A percentile compares a stretch with the other conserved stretches of the same genome.
phyloP scores from a whole-genome alignment of 92 coral and sea anemone genomes.

The Epizoanthus scotinus region DNA sequence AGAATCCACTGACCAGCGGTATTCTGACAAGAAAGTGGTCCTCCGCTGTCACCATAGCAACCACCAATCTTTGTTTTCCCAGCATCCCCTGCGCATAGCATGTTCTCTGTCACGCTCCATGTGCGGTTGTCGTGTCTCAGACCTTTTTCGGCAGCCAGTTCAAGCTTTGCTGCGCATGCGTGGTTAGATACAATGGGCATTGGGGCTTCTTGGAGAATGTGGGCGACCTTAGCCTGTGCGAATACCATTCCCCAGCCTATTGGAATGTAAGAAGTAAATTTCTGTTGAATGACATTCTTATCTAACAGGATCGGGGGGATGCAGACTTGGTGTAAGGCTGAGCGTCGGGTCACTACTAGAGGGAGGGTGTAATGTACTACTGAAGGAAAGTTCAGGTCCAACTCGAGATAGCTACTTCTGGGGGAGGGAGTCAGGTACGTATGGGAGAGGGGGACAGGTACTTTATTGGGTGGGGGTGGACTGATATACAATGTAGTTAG shows the following conservation, averaged over 20 bases:
- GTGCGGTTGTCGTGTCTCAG: slow-evolving; percentile 82
- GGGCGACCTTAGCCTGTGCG: slow-evolving; percentile 66
- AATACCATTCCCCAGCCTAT: slow-evolving; percentile 91
- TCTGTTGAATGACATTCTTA: no score
- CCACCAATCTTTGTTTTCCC: slow-evolving; percentile 82
- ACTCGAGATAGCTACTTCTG: no score
- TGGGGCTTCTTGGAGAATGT: slow-evolving; percentile 79
- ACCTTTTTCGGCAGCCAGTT: slow-evolving; percentile 77
- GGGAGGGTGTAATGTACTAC: no score
- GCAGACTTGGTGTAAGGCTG: no score
- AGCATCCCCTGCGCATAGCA: slow-evolving; percentile 95
- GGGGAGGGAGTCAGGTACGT: no score
- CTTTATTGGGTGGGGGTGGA: no score
- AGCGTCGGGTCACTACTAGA: no score
- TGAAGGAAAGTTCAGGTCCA: no score
- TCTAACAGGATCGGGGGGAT: no score
- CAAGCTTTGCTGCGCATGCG: slow-evolving; percentile 84
- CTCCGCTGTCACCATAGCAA: slow-evolving; percentile 97
- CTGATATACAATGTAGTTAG: no score
- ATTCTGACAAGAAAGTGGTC: slow-evolving; percentile 80
- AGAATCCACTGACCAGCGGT: slow-evolving; percentile 79
- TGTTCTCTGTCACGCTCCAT: slow-evolving; percentile 80
- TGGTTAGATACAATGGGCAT: slow-evolving; percentile 87
- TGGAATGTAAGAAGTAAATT: neutral
- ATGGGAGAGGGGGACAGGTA: no score